Conservation (phyloP, 2,797 vertebrate genomes). For the Fundulus diaphanus region DNA sequence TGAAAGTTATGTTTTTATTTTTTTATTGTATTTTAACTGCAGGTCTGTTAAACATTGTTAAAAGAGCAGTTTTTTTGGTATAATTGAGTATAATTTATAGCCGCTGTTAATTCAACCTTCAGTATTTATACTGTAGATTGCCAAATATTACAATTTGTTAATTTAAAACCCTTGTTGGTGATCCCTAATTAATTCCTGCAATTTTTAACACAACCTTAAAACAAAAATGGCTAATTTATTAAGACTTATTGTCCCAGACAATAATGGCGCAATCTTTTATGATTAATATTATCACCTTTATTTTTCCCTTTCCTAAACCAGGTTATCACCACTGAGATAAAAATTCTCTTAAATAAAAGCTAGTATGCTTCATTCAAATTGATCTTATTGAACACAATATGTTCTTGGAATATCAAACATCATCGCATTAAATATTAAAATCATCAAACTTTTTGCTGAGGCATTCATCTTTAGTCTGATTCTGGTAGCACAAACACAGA, state of each 20-base stretch:
- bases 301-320: neutral
- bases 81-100: neutral
- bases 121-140: neutral
- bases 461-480: too few species aligned
- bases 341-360: too few species aligned
- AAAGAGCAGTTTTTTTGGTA: neutral
- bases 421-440: too few species aligned
- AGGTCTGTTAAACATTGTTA: too few species aligned
- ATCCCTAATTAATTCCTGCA: neutral
- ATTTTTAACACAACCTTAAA: neutral
- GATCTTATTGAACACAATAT: too few species aligned
- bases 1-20: too few species aligned
- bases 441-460: neutral
- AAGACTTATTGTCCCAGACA: neutral
- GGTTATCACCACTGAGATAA: neutral
- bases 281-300: neutral
- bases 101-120: neutral
- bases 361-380: too few species aligned
- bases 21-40: too few species aligned
- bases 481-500: too few species aligned
- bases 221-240: neutral
- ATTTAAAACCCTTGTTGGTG: neutral
- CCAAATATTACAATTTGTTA: neutral
- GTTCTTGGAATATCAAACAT: too few species aligned
- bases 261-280: neutral